phyloP scores from a whole-genome alignment of 2,797 vertebrate species.

The Danio aesculapii region DNA sequence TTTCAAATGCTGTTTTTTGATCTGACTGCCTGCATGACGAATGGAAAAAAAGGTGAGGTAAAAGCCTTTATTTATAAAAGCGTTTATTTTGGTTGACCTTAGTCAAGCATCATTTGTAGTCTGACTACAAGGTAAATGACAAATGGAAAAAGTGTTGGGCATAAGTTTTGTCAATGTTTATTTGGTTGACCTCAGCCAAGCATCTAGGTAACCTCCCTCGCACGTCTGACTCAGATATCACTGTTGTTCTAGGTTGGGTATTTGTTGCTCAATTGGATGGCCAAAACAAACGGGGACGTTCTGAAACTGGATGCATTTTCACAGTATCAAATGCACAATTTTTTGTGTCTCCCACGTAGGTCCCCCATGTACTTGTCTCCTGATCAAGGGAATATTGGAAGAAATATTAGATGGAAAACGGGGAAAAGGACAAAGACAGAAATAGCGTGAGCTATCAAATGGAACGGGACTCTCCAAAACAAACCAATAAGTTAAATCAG shows the following conservation, averaged over 20 bases:
- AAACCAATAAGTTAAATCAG: neutral
- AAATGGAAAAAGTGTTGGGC: slow-evolving; percentile 33
- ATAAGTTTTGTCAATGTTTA: slow-evolving; percentile 35
- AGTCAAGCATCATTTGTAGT: slow-evolving; percentile 34
- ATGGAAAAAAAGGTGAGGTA: slow-evolving; percentile 25
- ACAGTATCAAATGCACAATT: slow-evolving; percentile 14
- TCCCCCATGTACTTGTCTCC: slow-evolving; percentile 29
- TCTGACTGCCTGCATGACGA: slow-evolving; percentile 14
- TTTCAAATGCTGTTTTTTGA: neutral
- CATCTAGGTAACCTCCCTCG: slow-evolving; percentile 34
- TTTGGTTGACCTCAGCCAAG: slow-evolving; percentile 38
- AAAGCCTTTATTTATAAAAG: slow-evolving; percentile 3
- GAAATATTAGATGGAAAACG: slow-evolving; percentile 35
- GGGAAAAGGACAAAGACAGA: slow-evolving; percentile 9
- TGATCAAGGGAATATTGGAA: slow-evolving; percentile 40
- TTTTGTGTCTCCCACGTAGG: slow-evolving; percentile 28
- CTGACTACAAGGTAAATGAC: slow-evolving; percentile 24
- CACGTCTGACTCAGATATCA: slow-evolving; percentile 34
- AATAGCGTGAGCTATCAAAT: slow-evolving; percentile 1
- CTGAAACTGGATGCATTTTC: slow-evolving; percentile 30
- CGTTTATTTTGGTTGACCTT: slow-evolving; percentile 40
- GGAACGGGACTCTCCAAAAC: slow-evolving; percentile 12
- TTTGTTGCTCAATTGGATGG: slow-evolving; percentile 33
- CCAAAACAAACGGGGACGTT: slow-evolving; percentile 40
- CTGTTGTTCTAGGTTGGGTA: slow-evolving; percentile 18